Base-by-base conservation (phyloP, 1,140 invertebrate genomes). In the Aphelenchoides besseyi region DNA sequence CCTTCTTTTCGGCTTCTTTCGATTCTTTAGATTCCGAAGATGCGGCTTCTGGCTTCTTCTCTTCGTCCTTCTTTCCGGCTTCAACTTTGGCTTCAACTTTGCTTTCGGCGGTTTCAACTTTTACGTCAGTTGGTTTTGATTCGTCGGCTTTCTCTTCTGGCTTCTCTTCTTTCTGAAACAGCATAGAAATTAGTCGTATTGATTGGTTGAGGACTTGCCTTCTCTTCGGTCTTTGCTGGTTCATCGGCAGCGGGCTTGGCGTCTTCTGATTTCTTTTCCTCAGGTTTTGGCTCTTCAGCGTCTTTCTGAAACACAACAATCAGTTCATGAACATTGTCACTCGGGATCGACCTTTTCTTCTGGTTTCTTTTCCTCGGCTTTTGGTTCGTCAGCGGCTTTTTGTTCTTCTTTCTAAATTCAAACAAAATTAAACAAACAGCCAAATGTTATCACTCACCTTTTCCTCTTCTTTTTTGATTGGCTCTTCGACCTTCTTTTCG, bases 401-500 rank as follows among this genome's bases (percentile, higher is more conserved):
- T n/a, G n/a, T n/a, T n/a, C n/a, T n/a, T n/a, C n/a, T n/a, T n/a
- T n/a, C n/a, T n/a, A n/a, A n/a, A n/a, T n/a, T n/a, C n/a, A n/a
- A n/a, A n/a, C n/a, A n/a, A n/a, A n/a, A n/a, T n/a, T n/a, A n/a
- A n/a, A n/a, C n/a, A n/a, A n/a, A n/a, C n/a, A n/a, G n/a, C n/a
- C n/a, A n/a, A n/a, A n/a, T n/a, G n/a, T n/a, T n/a, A n/a, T n/a
- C n/a, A n/a, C n/a, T n/a, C n/a, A n/a, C n/a, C n/a, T n/a, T n/a
- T n/a, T n/a, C n/a, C n/a, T n/a, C n/a, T n/a, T n/a, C n/a, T n/a
- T n/a, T n/a, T n/a, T n/a, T n/a, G n/a, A n/a, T n/a, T n/a, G n/a
- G n/a, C n/a, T n/a, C n/a, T n/a, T n/a, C n/a, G n/a, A 62, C 28
- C 30, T 73, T 73, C 71, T 74, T 73, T 26, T 36, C n/a, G 9